Evolutionary conservation across 2,797 vertebrate genomes (phyloP).

Genomic region (Myotis daubentonii): DNA sequence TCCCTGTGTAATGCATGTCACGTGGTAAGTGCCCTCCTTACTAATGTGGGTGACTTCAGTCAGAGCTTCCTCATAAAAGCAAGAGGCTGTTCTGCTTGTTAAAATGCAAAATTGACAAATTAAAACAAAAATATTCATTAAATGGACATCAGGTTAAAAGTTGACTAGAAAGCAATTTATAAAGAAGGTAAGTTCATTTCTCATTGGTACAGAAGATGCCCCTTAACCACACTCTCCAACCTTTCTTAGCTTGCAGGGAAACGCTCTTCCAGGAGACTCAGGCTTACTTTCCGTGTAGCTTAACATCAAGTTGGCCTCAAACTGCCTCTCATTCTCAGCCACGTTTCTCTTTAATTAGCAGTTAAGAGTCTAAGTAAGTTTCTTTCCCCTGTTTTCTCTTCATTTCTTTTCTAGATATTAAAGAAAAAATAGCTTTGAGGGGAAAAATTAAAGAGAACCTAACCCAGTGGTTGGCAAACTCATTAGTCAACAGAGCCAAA

Average conservation of each 20-base stretch:
- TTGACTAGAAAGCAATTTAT: slow-evolving; percentile 1
- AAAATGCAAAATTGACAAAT: slow-evolving; percentile 23
- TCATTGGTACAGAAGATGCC: background rate
- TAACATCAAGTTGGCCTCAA: background rate
- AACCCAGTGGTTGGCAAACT: background rate
- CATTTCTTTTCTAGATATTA: background rate
- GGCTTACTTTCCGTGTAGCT: background rate
- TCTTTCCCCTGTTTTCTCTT: background rate
- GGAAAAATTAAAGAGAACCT: background rate
- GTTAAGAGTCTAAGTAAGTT: background rate
- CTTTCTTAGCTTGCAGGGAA: background rate
- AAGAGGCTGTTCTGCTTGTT: background rate
- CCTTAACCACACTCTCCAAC: background rate
- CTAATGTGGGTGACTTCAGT: background rate
- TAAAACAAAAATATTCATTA: slow-evolving; percentile 28
- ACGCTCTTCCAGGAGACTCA: background rate
- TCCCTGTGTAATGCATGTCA: background rate
- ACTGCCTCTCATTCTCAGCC: background rate
- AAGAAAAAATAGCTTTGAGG: background rate
- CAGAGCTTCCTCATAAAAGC: background rate
- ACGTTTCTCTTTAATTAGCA: background rate
- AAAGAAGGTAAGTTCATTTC: slow-evolving; percentile 33
- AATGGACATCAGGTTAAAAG: background rate
- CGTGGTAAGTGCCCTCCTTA: background rate
- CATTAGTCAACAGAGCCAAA: too few species aligned